These are phyloP conservation scores for Lacerta viridis DNA, from an alignment of 2,797 vertebrate species.

Conservation along the genomic window DNA sequence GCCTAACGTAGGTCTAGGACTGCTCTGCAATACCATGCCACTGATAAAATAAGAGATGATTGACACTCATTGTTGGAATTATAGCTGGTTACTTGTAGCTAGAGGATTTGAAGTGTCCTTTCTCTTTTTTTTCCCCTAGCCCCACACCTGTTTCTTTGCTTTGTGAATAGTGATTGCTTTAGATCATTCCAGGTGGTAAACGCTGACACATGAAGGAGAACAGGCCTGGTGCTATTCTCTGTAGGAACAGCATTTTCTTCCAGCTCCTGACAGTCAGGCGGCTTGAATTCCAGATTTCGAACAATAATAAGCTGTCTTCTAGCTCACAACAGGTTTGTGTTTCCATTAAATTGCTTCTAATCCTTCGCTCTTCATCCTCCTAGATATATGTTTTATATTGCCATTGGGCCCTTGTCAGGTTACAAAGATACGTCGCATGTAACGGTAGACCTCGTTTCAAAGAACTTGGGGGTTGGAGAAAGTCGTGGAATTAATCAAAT, in stretches of 20 bases:
- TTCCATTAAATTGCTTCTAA: constrained; percentile 12
- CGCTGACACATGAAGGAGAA: constrained; percentile 12
- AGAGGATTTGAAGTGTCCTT: background rate
- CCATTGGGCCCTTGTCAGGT: constrained; percentile 2
- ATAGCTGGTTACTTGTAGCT: background rate
- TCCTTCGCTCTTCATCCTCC: background rate
- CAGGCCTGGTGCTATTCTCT: constrained; percentile 11
- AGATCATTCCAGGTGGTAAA: constrained; percentile 37
- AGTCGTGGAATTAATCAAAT: background rate
- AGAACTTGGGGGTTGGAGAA: background rate
- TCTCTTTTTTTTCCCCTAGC: background rate
- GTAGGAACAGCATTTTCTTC: background rate
- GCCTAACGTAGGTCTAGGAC: background rate
- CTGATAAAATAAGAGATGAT: constrained; percentile 15
- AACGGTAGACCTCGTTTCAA: constrained; percentile 7
- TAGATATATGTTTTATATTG: constrained; percentile 1
- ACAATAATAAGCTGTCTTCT: constrained; percentile 22
- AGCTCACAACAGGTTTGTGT: background rate
- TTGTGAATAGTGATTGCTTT: constrained; percentile 10
- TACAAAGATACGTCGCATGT: background rate
- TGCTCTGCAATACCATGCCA: background rate
- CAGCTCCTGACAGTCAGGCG: background rate
- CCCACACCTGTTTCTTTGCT: constrained; percentile 26
- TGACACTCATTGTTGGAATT: constrained; percentile 24
- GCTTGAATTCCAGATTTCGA: background rate